Percentiles rank a stretch among this genome's conserved stretches.
These are phyloP conservation scores for Megaptera novaeangliae DNA, from an alignment of 2,113 vertebrate species.

Conservation along the genomic window DNA sequence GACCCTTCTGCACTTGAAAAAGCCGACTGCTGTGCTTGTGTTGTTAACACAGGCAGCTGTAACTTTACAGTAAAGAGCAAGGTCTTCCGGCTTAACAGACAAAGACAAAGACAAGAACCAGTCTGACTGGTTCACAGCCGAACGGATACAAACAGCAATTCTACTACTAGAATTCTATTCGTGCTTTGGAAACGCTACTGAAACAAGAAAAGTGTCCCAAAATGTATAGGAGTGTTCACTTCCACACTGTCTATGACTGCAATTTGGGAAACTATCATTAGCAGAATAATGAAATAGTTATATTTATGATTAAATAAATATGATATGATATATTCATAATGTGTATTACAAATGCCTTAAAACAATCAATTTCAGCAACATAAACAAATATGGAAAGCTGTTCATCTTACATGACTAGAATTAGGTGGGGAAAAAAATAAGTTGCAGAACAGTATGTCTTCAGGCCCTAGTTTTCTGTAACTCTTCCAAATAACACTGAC, in stretches of 20 bases:
- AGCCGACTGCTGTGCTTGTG: background rate
- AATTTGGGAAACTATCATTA: background rate
- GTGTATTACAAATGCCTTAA: background rate
- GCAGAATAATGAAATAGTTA: background rate
- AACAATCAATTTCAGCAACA: background rate
- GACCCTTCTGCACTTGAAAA: background rate
- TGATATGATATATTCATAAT: too few species aligned
- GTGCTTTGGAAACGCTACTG: background rate
- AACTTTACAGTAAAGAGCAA: background rate
- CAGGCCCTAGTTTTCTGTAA: background rate
- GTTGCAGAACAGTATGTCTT: background rate
- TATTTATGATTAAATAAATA: background rate
- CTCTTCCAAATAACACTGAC: background rate
- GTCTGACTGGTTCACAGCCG: background rate
- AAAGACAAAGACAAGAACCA: background rate
- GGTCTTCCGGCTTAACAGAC: background rate
- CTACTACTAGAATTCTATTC: background rate
- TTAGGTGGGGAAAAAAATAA: background rate
- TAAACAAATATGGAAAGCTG: background rate
- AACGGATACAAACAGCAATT: background rate
- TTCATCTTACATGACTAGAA: background rate
- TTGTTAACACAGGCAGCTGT: background rate
- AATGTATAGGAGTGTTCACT: background rate
- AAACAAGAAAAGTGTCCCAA: background rate
- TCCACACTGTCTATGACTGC: background rate